Base-by-base conservation (phyloP, 2,797 vertebrate species). In the Aulostomus chinensis region DNA sequence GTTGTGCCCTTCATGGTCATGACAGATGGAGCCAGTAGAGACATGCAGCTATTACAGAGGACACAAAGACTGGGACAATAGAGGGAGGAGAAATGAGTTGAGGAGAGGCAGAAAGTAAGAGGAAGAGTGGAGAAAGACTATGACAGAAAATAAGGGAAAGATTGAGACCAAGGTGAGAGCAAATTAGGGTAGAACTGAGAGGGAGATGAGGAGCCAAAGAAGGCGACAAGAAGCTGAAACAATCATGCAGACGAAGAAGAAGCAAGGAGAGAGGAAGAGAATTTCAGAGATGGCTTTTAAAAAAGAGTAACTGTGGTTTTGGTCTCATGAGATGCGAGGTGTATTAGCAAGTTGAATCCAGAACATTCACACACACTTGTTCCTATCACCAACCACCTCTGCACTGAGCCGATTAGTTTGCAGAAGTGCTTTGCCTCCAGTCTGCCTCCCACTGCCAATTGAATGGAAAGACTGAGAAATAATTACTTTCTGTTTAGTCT, bases 21-120 rank as follows among this genome's bases (percentile, higher is more conserved):
- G 74, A 79, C 81, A 86, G 78, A 86, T 80, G 79, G 85, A 80
- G 75, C 59, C 67, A 65, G 67, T 61, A 41, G 72, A 80, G 66
- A 76, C 42, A 25, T 15, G 11, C 61, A 53, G 48, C 76, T 78
- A 64, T 81, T 78, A 74, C 61, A 56, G 52, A 58, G 51, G 56
- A 69, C 32, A 68, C 22, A 22, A 26, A 29, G 36, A 28, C 21
- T 45, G 47, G 28, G 38, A 35, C 2, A 50, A 46, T 7, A 28
- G 46, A 40, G 25, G 9, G 51, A 65, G 58, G 30, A 21, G 24
- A 64, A 77, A 78, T 59, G 13, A 58, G 34, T 55, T 26, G 12
- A 15, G 13, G 10, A 66, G 20, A 47, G 15, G 18, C 29, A 56
- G 53, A 38, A 47, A 49, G 24, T 26, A 48, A 26, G 16, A 35